Conservation (phyloP, 37 sponge, comb jelly and placozoan genomes). For the Spongia lamella region DNA sequence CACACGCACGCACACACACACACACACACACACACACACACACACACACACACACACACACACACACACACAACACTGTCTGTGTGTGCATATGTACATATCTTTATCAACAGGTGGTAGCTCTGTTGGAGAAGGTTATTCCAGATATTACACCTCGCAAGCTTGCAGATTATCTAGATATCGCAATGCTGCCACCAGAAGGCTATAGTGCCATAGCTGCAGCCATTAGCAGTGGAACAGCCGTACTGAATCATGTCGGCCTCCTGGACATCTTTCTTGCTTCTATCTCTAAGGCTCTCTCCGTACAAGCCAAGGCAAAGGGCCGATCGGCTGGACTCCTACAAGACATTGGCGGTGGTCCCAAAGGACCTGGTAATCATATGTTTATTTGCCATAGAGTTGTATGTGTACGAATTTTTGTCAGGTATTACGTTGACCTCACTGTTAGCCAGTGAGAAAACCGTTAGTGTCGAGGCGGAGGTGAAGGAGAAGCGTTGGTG, state of each 20-base stretch:
- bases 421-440: constrained; percentile 44
- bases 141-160: constrained; percentile 80
- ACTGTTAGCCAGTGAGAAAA: constrained; percentile 49
- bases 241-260: constrained; percentile 66
- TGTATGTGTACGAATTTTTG: too few species aligned
- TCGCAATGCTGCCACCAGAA: constrained; percentile 72
- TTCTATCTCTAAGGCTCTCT: constrained; percentile 76
- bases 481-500: constrained; percentile 69
- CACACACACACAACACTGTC: neutral
- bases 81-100: too few species aligned
- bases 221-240: constrained; percentile 65
- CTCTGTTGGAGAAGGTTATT: constrained; percentile 76
- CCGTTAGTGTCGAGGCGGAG: constrained; percentile 53
- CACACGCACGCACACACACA: constrained; percentile 26
- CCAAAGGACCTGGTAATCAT: too few species aligned
- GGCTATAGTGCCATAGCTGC: constrained; percentile 86
- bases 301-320: constrained; percentile 72
- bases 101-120: constrained; percentile 37
- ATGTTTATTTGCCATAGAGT: too few species aligned
- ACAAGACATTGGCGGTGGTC: constrained; percentile 15
- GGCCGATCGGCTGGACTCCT: constrained; percentile 58
- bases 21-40: constrained; percentile 7
- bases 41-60: constrained; percentile 31
- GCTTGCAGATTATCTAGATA: constrained; percentile 69
- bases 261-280: constrained; percentile 85